A percentile compares a stretch with the other conserved stretches of the same genome.
phyloP scores from a whole-genome alignment of 2,113 vertebrate genomes.

The Notarius quadriscutis region DNA sequence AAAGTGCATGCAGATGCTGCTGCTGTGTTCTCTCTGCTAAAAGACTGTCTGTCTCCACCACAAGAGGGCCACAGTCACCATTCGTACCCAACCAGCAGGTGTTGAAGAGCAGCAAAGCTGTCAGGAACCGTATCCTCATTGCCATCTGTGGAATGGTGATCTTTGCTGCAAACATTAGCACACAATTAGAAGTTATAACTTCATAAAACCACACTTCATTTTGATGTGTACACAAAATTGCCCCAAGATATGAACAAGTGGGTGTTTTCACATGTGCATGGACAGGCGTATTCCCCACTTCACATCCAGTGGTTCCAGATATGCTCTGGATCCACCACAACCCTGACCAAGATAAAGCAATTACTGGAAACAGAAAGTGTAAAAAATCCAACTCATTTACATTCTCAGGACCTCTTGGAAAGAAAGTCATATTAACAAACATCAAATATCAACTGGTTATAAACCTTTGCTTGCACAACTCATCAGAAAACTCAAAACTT shows the following conservation, averaged over 20 bases:
- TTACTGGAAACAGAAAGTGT: background rate
- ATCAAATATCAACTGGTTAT: background rate
- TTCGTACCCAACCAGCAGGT: background rate
- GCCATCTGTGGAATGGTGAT: background rate
- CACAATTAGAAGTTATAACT: background rate
- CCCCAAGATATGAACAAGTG: background rate
- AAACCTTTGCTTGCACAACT: background rate
- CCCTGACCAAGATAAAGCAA: background rate
- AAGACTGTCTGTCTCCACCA: conserved; percentile 61
- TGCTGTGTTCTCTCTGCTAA: conserved; percentile 76
- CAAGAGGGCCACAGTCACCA: conserved; percentile 42
- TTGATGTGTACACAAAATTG: background rate
- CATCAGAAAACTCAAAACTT: background rate
- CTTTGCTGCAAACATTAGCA: background rate
- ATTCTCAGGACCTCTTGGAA: background rate
- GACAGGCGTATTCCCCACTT: background rate
- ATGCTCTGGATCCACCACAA: background rate
- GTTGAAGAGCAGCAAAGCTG: background rate
- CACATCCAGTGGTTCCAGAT: background rate
- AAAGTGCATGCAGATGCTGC: conserved; percentile 86
- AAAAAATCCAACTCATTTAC: background rate
- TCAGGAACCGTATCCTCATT: conserved; percentile 12
- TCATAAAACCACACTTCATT: background rate
- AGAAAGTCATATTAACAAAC: background rate
- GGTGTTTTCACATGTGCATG: background rate